Evolutionary conservation across 1,140 invertebrate genomes (phyloP).

Genomic region (Eumeta japonica): DNA sequence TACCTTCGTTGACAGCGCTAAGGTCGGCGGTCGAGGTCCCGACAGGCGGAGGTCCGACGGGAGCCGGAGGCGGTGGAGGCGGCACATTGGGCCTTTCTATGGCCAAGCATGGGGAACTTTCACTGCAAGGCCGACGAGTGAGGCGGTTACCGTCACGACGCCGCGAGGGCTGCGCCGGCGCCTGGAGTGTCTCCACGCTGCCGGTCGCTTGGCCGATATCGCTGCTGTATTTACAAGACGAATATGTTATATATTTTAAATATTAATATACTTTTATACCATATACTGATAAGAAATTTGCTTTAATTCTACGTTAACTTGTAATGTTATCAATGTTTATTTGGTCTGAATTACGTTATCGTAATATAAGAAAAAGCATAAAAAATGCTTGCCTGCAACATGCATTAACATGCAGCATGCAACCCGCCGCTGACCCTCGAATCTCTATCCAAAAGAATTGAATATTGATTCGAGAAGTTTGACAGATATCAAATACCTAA

Average conservation of each 20-base stretch:
- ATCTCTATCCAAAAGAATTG: too few relatives aligned
- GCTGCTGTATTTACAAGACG: slow-evolving; percentile 22
- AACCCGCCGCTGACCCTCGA: too few relatives aligned
- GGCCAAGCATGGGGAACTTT: slow-evolving; percentile 24
- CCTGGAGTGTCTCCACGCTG: slow-evolving; percentile 24
- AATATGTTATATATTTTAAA: not conserved
- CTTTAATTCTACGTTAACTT: not conserved
- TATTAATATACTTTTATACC: too few relatives aligned
- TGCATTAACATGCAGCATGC: too few relatives aligned
- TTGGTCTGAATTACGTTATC: not conserved
- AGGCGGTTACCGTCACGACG: slow-evolving; percentile 22
- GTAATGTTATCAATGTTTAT: not conserved
- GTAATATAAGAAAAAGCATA: too few relatives aligned
- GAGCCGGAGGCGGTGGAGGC: slow-evolving; percentile 6
- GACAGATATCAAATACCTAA: too few relatives aligned
- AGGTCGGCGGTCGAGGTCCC: slow-evolving; percentile 27
- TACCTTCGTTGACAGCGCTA: slow-evolving; percentile 54
- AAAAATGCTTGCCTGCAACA: too few relatives aligned
- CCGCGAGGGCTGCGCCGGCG: slow-evolving; percentile 11
- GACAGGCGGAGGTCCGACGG: not conserved
- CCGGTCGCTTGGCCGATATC: slow-evolving; percentile 24
- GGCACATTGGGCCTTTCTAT: not conserved
- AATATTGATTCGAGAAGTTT: too few relatives aligned
- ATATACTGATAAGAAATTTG: not conserved
- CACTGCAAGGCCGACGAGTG: slow-evolving; percentile 15